A percentile compares a stretch with the other conserved stretches of the same genome.
These are phyloP conservation scores for Drosophila infuscata DNA, from an alignment of 2,888 invertebrate genomes.

Conservation along the genomic window DNA sequence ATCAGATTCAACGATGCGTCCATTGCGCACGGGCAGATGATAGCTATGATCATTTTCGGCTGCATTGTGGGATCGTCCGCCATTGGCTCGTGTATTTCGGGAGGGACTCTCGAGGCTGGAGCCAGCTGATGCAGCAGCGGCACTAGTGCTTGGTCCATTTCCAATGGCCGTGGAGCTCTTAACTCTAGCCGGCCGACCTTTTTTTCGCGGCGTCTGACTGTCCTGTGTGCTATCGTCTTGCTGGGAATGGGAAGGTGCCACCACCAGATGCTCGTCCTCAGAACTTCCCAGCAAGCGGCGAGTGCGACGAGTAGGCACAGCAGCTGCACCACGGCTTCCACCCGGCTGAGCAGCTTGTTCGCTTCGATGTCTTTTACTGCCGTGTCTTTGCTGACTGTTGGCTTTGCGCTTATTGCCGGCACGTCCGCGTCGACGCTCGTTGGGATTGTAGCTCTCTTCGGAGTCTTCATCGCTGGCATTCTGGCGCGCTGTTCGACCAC, in stretches of 20 bases:
- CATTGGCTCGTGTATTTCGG: constrained; percentile 77
- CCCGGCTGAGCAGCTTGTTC: constrained; percentile 36
- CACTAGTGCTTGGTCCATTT: constrained; percentile 74
- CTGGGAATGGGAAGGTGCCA: constrained; percentile 55
- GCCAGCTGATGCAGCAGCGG: constrained; percentile 56
- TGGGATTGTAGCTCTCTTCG: constrained; percentile 87
- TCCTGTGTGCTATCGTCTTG: constrained; percentile 82
- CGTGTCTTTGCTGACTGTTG: constrained; percentile 36
- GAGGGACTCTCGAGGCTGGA: constrained; percentile 71
- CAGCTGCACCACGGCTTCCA: constrained; percentile 33
- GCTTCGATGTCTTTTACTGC: constrained; percentile 45
- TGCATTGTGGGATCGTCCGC: constrained; percentile 64
- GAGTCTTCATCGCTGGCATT: constrained; percentile 84
- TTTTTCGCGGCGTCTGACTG: constrained; percentile 70
- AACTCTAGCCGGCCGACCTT: constrained; percentile 66
- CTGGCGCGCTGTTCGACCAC: constrained; percentile 54
- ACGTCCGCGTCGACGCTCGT: constrained; percentile 71
- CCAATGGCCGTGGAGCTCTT: constrained; percentile 35
- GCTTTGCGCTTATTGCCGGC: constrained; percentile 52
- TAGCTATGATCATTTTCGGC: constrained; percentile 85
- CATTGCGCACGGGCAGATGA: constrained; percentile 81
- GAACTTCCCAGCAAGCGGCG: constrained; percentile 70
- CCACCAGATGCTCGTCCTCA: constrained; percentile 65
- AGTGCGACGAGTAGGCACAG: constrained; percentile 49
- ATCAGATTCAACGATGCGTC: constrained; percentile 82